phyloP scores from a whole-genome alignment of 2,113 vertebrate species.

The Channa maculata region DNA sequence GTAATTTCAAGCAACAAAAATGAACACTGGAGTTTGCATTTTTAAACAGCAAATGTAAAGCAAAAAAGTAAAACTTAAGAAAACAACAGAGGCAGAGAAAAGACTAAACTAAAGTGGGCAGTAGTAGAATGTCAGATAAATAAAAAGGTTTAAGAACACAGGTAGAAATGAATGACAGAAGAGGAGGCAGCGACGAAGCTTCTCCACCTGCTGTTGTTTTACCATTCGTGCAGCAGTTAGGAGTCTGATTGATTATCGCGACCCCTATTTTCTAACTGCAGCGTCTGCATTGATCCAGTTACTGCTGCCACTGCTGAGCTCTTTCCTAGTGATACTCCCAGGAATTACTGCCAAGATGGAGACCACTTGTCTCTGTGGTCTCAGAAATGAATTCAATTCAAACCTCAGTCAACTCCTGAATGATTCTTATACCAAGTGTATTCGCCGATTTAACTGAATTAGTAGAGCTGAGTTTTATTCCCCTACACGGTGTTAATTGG shows the following conservation, averaged over 20 bases:
- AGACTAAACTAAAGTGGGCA: no score
- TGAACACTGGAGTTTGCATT: not conserved
- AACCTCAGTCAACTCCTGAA: conserved; percentile 21
- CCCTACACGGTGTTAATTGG: no score
- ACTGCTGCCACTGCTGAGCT: conserved; percentile 46
- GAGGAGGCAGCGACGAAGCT: not conserved
- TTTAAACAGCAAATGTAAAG: conserved; percentile 2
- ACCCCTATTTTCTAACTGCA: conserved; percentile 63
- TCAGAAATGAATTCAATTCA: conserved; percentile 20
- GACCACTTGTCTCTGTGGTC: conserved; percentile 2
- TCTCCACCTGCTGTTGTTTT: conserved; percentile 25
- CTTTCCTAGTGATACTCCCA: conserved; percentile 37
- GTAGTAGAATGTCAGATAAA: not conserved
- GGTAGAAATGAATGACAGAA: not conserved
- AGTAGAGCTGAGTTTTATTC: no score
- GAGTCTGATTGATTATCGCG: conserved; percentile 65
- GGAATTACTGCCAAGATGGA: conserved; percentile 56
- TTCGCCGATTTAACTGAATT: no score
- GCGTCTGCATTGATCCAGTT: conserved; percentile 70
- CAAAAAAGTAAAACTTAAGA: not conserved
- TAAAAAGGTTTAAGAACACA: not conserved
- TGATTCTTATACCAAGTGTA: not conserved
- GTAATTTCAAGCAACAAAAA: conserved; percentile 13
- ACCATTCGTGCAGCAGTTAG: conserved; percentile 49
- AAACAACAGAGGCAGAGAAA: not conserved